A percentile compares a stretch with the other conserved stretches of the same genome.
phyloP scores from a whole-genome alignment of 2,113 vertebrate species.

The Stigmatopora nigra region DNA sequence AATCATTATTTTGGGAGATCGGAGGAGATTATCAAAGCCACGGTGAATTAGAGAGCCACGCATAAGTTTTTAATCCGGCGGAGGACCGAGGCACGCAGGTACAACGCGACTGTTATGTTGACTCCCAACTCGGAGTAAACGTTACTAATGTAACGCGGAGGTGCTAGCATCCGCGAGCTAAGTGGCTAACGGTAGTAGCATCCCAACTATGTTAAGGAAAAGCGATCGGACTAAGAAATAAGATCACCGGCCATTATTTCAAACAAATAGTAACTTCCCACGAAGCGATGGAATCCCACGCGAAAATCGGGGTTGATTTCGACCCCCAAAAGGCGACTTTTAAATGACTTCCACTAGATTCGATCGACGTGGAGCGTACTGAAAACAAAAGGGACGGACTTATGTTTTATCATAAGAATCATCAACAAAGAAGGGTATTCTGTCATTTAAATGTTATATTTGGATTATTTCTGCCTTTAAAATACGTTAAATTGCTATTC shows the following conservation, averaged over 20 bases:
- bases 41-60: slow-evolving; percentile 19
- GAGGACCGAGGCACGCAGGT: slow-evolving; percentile 44
- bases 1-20: background rate
- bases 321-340: slow-evolving; percentile 6
- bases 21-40: slow-evolving; percentile 2
- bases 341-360: background rate
- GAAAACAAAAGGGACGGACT: slow-evolving; percentile 56
- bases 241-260: background rate
- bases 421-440: background rate
- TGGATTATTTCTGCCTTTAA: background rate
- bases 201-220: slow-evolving; percentile 37
- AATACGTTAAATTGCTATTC: background rate
- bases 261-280: background rate
- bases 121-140: slow-evolving; percentile 53
- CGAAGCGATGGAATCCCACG: background rate
- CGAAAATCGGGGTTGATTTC: background rate
- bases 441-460: background rate
- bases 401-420: slow-evolving; percentile 1
- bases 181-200: slow-evolving; percentile 62
- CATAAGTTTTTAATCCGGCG: slow-evolving; percentile 32
- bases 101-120: slow-evolving; percentile 39
- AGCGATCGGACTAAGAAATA: slow-evolving; percentile 7
- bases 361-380: slow-evolving; percentile 30
- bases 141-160: slow-evolving; percentile 60
- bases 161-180: slow-evolving; percentile 46